A percentile compares a stretch with the other conserved stretches of the same genome.
Evolutionary conservation across 2,888 invertebrate species (phyloP).

Genomic region (Lasioglossum pauxillum): DNA sequence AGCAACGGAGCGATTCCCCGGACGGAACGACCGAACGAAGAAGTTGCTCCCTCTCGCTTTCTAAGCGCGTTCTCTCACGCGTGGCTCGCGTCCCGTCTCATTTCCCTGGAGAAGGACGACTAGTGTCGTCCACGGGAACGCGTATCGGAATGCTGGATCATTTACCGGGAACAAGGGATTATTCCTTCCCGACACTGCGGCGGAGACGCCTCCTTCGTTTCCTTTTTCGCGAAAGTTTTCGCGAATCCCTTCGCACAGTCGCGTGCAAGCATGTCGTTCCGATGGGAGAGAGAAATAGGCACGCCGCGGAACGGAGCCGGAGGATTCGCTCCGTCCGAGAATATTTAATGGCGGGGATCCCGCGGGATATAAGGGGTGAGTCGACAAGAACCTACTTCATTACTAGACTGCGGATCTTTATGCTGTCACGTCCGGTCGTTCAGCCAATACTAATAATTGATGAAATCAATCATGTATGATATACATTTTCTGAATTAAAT

Average conservation of each 20-base stretch:
- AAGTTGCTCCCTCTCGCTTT: constrained; percentile 57
- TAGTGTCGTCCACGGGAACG: constrained; percentile 26
- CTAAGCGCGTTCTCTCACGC: constrained; percentile 51
- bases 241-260: constrained; percentile 40
- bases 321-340: constrained; percentile 20
- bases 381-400: not conserved
- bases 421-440: too few relatives aligned
- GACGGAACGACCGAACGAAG: constrained; percentile 24
- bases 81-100: constrained; percentile 23
- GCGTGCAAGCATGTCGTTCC: constrained; percentile 68
- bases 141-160: constrained; percentile 41
- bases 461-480: too few relatives aligned
- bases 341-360: constrained; percentile 42
- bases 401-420: too few relatives aligned
- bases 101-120: constrained; percentile 24
- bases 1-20: constrained; percentile 25
- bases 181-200: constrained; percentile 32
- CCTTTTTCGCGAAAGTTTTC: constrained; percentile 41
- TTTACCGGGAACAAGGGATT: constrained; percentile 53
- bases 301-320: not conserved
- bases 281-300: not conserved
- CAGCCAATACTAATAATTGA: too few relatives aligned
- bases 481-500: too few relatives aligned
- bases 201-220: constrained; percentile 22
- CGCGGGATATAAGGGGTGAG: not conserved